Evolutionary conservation across 2,797 vertebrate species (phyloP), one percentile per base, ranked within the genome.

Genomic region (Artibeus lituratus): DNA sequence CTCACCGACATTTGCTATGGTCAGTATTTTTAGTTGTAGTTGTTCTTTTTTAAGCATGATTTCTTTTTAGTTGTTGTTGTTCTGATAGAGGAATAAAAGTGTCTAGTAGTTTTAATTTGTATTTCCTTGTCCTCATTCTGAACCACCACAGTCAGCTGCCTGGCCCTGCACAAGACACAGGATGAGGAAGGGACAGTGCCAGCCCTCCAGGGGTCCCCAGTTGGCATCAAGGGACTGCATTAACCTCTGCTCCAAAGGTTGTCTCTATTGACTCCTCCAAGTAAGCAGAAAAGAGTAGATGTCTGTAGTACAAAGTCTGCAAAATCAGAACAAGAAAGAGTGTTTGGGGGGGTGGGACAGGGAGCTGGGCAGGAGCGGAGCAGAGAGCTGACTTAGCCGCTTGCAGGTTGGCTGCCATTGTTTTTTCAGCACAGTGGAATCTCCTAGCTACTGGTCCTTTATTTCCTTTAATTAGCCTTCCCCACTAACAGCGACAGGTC

Each of bases 381-480:
- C 18, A 7, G 69, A 39, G 42, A 29, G 84, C 90, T 92, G 77
- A 77, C 85, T 85, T 47, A 24, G 91, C 74, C 16, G 1, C 78
- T 62, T 59, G 37, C 47, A 93, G 70, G 39, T 44, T 87, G 96
- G 57, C n/a, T 26, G 86, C 18, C 57, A 86, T 92, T 95, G 91
- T 85, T 88, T 89, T 84, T 62, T 78, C 57, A 91, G 87, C 65
- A 24, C 29, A 5, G 29, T 90, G 47, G 67, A 87, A 94, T 93
- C 95, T 96, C 94, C 92, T 73, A 72, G 47, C 84, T 69, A 70
- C 90, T 55, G 51, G 72, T 65, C 65, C 87, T 92, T 86, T n/a
- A 87, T 94, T 95, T 96, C 87, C 91, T 96, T 95, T 97, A 88
- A 94, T 96, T 89, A 94, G 91, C 81, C 57, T 94, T 87, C 89